phyloP scores from a whole-genome alignment of 2,888 invertebrate species.

The Agonopterix heracliana region DNA sequence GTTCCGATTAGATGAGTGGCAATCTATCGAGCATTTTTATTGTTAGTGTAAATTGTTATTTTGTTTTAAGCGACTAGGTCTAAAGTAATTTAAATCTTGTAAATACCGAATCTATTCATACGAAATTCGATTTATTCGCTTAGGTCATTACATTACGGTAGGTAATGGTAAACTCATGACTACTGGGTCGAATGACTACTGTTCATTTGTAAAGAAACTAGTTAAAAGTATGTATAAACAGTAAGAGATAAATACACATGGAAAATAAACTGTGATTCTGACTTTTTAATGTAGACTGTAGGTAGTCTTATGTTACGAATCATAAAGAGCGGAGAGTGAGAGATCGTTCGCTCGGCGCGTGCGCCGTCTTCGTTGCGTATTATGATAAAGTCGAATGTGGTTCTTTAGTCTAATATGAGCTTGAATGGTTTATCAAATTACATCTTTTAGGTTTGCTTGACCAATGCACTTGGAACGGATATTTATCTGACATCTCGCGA shows the following conservation, averaged over 20 bases:
- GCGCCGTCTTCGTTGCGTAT: constrained; percentile 17
- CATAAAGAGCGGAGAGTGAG: constrained; percentile 30
- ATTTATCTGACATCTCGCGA: no score
- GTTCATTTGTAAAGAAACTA: constrained; percentile 54
- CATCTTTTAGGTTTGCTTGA: no score
- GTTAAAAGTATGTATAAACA: constrained; percentile 35
- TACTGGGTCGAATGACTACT: constrained; percentile 64
- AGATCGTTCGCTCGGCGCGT: constrained; percentile 13
- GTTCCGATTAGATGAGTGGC: constrained; percentile 66
- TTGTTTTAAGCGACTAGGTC: constrained; percentile 72
- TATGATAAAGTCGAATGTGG: no score
- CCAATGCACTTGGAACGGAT: no score
- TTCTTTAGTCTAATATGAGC: no score
- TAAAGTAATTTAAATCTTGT: constrained; percentile 72
- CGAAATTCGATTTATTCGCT: constrained; percentile 62
- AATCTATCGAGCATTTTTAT: constrained; percentile 74
- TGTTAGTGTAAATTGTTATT: constrained; percentile 76
- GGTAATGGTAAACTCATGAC: constrained; percentile 63
- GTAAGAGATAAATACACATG: constrained; percentile 65
- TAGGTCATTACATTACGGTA: constrained; percentile 67
- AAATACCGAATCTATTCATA: constrained; percentile 68
- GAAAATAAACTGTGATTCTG: constrained; percentile 77
- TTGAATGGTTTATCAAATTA: no score
- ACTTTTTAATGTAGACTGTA: constrained; percentile 70
- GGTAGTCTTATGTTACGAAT: constrained; percentile 62